Evolutionary conservation across 2,797 vertebrate genomes (phyloP), one percentile per base, ranked within the genome.

Genomic region (Pempheris klunzingeri): DNA sequence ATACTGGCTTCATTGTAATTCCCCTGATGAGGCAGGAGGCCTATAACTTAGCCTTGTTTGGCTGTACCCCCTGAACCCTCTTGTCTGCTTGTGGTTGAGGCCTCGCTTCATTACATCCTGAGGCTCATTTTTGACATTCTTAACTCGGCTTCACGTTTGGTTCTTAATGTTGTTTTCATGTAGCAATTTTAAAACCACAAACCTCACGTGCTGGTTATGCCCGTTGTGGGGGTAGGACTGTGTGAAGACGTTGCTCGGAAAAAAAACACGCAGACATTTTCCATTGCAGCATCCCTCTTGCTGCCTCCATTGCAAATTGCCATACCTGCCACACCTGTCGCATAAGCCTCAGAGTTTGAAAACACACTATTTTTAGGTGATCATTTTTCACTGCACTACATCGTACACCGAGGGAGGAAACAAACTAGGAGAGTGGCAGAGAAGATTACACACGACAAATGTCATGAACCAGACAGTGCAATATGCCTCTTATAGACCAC

Each of bases 121-220:
- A 53, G 62, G 75, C 77, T 83, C 63, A 85, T 90, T 75, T 72
- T 43, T 79, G 24, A 73, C 83, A 88, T 89, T 86, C 84, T 81
- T 73, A 57, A 67, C 65, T 74, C 0, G 4, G 43, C 72, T 65
- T 50, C 75, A 82, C 53, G 70, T 76, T 80, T 61, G 69, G 49
- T 24, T 46, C 60, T 61, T 66, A 38, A 68, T 66, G 43, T 67
- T 79, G 82, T 87, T 87, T 75, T 69, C 43, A 77, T 47, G 66
- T 28, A 14, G 62, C 71, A 44, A 50, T 80, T 62, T 72, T 49
- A 15, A 70, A 84, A 76, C 55, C 74, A 15, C 76, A 79, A 66
- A 66, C 60, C 22, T 59, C 44, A 50, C 7, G 6, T 64, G 24
- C 43, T 46, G 12, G n/a, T 36, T 63, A 18, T 20, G 41, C 22